A percentile compares a stretch with the other conserved stretches of the same genome.
Evolutionary conservation across 2,113 vertebrate genomes (phyloP).

Genomic region (Alligator mississippiensis): DNA sequence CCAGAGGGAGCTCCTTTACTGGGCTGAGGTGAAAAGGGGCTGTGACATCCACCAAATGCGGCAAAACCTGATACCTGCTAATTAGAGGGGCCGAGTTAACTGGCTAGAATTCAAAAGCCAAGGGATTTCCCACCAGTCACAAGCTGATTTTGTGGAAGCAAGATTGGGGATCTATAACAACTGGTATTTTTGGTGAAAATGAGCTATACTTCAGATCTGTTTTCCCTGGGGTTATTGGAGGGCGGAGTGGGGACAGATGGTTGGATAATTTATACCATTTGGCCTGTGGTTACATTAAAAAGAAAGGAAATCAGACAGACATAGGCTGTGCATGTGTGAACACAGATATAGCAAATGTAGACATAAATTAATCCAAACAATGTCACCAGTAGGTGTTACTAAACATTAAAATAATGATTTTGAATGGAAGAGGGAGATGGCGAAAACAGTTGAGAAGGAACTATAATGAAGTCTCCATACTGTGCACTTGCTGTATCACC

Average conservation of each 20-base stretch:
- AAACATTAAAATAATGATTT: slow-evolving; percentile 48
- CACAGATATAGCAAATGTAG: slow-evolving; percentile 31
- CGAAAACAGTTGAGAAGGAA: not conserved
- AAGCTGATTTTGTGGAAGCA: slow-evolving; percentile 11
- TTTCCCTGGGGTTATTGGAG: slow-evolving; percentile 66
- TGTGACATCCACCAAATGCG: not conserved
- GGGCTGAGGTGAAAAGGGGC: slow-evolving; percentile 45
- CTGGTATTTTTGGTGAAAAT: slow-evolving; percentile 61
- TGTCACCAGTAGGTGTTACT: slow-evolving; percentile 24
- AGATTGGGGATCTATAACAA: slow-evolving; percentile 61
- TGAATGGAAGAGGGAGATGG: not conserved
- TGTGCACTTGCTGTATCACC: not conserved
- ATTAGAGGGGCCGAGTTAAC: not conserved
- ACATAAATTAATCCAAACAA: slow-evolving; percentile 51
- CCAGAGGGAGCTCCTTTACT: slow-evolving; percentile 56
- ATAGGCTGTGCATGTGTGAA: slow-evolving; percentile 62
- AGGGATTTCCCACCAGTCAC: slow-evolving; percentile 30
- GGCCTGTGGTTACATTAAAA: slow-evolving; percentile 47
- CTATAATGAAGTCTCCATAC: not conserved
- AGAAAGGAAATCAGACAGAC: slow-evolving; percentile 52
- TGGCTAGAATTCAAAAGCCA: slow-evolving; percentile 8
- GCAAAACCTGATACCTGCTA: slow-evolving; percentile 3
- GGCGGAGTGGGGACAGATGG: slow-evolving; percentile 66
- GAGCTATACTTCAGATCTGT: slow-evolving; percentile 63
- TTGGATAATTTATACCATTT: slow-evolving; percentile 76